Evolutionary conservation across 1,140 invertebrate species (phyloP).

Genomic region (Drosophila santomea): DNA sequence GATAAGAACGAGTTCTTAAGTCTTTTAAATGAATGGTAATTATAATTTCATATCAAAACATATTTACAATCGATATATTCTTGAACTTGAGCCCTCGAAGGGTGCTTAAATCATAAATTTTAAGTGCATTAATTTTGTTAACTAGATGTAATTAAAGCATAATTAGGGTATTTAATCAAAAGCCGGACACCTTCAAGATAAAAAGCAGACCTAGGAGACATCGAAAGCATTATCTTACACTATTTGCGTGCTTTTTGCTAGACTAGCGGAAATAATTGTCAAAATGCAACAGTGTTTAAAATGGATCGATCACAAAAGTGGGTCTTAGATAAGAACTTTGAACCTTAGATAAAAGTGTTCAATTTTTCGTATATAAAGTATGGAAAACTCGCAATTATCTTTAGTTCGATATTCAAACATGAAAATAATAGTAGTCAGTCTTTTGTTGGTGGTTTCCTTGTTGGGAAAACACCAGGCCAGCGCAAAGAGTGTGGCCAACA

Average conservation of each 20-base stretch:
- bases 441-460: constrained; percentile 33
- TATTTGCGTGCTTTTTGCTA: constrained; percentile 12
- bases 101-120: not conserved
- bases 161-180: constrained; percentile 29
- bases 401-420: constrained; percentile 49
- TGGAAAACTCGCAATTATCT: not conserved
- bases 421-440: constrained; percentile 33
- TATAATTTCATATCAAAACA: not conserved
- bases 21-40: too few species aligned
- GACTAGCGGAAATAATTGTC: constrained; percentile 10
- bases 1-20: constrained; percentile 8
- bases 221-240: constrained; percentile 5
- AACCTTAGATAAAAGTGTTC: constrained; percentile 42
- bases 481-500: constrained; percentile 41
- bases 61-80: not conserved
- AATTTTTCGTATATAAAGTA: constrained; percentile 34
- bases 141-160: not conserved
- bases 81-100: constrained; percentile 1
- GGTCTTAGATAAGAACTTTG: constrained; percentile 34
- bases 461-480: constrained; percentile 20
- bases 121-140: not conserved
- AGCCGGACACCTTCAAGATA: constrained; percentile 13
- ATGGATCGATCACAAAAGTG: constrained; percentile 43
- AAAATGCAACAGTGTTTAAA: constrained; percentile 14
- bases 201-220: constrained; percentile 8